Conservation (phyloP, 2,797 vertebrate species). For the Schizopygopsis malacanthus region DNA sequence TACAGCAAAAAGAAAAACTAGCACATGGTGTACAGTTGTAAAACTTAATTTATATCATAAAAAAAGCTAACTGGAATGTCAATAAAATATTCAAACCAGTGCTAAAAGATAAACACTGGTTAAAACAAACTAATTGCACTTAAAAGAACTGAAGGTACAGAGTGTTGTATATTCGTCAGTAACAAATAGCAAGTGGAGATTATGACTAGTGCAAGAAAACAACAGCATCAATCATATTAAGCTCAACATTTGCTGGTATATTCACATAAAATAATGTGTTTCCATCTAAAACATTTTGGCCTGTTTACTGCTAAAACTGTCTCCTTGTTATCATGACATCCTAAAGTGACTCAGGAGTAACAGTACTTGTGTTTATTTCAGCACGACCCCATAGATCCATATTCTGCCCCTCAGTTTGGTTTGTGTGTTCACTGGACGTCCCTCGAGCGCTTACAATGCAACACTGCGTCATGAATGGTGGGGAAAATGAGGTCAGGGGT, state of each 20-base stretch:
- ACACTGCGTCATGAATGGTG: slow-evolving; percentile 89
- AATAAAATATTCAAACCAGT: neutral
- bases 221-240: neutral
- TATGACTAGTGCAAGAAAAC: neutral
- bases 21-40: neutral
- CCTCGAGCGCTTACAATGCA: slow-evolving; percentile 76
- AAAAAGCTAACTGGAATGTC: slow-evolving; percentile 55
- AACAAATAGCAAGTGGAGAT: slow-evolving; percentile 1
- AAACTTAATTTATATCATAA: slow-evolving; percentile 5
- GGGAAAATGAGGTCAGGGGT: slow-evolving; percentile 83
- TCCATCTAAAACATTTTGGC: slow-evolving; percentile 2
- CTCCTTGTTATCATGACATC: neutral
- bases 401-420: neutral
- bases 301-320: neutral
- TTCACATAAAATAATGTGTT: slow-evolving; percentile 8
- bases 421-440: slow-evolving; percentile 3
- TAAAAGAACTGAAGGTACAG: slow-evolving; percentile 12
- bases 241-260: slow-evolving; percentile 10
- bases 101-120: neutral
- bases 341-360: neutral
- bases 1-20: neutral
- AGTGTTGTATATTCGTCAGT: slow-evolving; percentile 4
- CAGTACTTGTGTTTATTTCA: neutral
- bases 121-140: slow-evolving; percentile 34
- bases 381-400: neutral